Evolutionary conservation across 2,888 invertebrate genomes (phyloP).

Genomic region (Drosophila pegasa): DNA sequence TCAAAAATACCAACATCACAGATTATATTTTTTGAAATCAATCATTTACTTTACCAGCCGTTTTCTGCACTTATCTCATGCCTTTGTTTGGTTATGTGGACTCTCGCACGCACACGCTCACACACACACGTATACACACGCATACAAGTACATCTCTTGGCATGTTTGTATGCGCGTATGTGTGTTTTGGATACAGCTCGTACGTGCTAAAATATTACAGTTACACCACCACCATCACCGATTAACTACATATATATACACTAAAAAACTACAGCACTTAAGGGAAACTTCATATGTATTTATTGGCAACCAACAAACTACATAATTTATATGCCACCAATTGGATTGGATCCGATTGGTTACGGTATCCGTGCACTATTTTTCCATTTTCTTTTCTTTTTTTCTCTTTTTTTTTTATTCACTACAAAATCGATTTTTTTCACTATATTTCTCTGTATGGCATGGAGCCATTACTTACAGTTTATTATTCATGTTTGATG

Average conservation of each 20-base stretch:
- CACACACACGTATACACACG: slow-evolving; percentile 18
- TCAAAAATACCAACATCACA: slow-evolving; percentile 42
- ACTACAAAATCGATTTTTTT: slow-evolving; percentile 83
- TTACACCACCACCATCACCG: slow-evolving; percentile 67
- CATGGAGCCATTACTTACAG: slow-evolving; percentile 83
- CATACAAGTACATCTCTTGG: slow-evolving; percentile 21
- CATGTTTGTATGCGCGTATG: slow-evolving; percentile 20
- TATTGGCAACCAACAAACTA: slow-evolving; percentile 57
- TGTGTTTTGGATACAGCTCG: slow-evolving; percentile 22
- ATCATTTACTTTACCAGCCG: slow-evolving; percentile 66
- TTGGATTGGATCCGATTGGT: slow-evolving; percentile 51
- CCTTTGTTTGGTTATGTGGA: slow-evolving; percentile 53
- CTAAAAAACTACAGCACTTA: slow-evolving; percentile 62
- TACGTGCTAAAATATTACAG: slow-evolving; percentile 32
- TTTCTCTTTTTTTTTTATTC: slow-evolving; percentile 47
- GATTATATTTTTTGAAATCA: slow-evolving; percentile 43
- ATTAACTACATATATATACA: slow-evolving; percentile 60
- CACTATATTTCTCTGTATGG: slow-evolving; percentile 60
- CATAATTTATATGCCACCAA: slow-evolving; percentile 67
- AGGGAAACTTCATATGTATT: slow-evolving; percentile 52
- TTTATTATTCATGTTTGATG: slow-evolving; percentile 85
- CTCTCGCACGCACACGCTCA: slow-evolving; percentile 22
- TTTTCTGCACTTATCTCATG: slow-evolving; percentile 36
- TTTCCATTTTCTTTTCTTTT: slow-evolving; percentile 49
- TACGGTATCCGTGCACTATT: slow-evolving; percentile 66